Evolutionary conservation across 1,140 invertebrate genomes (phyloP).

Genomic region (Neoseiulus cucumeris): DNA sequence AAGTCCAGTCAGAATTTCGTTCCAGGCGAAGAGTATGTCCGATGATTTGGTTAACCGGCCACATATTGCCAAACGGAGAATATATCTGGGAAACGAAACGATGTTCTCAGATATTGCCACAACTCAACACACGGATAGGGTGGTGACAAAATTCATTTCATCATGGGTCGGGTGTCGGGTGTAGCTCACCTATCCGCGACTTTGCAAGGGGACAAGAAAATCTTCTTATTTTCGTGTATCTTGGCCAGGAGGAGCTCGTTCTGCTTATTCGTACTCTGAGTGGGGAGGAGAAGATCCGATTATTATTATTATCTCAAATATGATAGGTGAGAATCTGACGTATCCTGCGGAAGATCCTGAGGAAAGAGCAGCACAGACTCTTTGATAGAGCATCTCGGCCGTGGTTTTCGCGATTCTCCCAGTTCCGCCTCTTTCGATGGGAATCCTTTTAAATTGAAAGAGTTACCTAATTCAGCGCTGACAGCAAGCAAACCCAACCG

Average conservation of each 20-base stretch:
- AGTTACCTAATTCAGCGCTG: too few species aligned
- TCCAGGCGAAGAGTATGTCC: constrained; percentile 63
- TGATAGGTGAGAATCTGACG: too few species aligned
- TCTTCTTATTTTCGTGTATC: constrained; percentile 50
- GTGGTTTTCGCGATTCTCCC: too few species aligned
- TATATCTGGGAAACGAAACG: constrained; percentile 27
- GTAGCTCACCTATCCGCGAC: constrained; percentile 32
- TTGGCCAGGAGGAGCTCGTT: constrained; percentile 52
- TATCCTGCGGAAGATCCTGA: too few species aligned
- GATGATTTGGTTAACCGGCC: constrained; percentile 41
- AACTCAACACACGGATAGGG: constrained; percentile 12
- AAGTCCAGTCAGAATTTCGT: constrained; percentile 37
- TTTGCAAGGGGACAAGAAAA: constrained; percentile 61
- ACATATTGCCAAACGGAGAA: constrained; percentile 65
- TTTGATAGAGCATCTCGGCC: too few species aligned
- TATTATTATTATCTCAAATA: too few species aligned
- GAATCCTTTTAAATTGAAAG: too few species aligned
- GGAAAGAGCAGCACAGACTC: too few species aligned
- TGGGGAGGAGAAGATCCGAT: constrained; percentile 16
- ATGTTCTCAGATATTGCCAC: constrained; percentile 17
- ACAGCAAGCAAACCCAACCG: too few species aligned
- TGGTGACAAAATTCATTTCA: background rate
- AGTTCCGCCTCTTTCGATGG: too few species aligned
- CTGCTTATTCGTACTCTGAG: constrained; percentile 43
- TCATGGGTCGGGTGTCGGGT: too few species aligned